These are phyloP conservation scores for Uropetala carovei DNA, from an alignment of 2,888 invertebrate species.

Conservation along the genomic window DNA sequence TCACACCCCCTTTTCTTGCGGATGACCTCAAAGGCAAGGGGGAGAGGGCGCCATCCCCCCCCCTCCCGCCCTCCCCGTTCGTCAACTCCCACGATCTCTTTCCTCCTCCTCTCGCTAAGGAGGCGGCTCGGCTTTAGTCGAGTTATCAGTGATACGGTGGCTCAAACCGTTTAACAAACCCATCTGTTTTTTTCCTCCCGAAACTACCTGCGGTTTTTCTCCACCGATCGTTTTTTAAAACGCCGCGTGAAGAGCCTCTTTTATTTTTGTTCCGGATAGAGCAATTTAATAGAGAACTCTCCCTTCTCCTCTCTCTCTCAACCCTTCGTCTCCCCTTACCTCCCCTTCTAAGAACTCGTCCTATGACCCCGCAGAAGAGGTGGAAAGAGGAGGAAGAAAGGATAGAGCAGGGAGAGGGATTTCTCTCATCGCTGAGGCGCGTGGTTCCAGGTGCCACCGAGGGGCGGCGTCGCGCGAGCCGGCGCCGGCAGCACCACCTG, in stretches of 20 bases:
- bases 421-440: not conserved
- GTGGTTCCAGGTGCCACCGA: slow-evolving; percentile 57
- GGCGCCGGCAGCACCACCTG: slow-evolving; percentile 57
- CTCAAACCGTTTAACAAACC: slow-evolving; percentile 49
- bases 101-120: no score
- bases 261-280: slow-evolving; percentile 28
- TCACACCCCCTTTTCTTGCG: not conserved
- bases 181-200: not conserved
- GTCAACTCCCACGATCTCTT: not conserved
- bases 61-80: not conserved
- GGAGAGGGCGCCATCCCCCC: not conserved
- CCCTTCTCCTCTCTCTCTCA: not conserved
- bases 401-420: not conserved
- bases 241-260: not conserved
- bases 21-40: slow-evolving; percentile 9
- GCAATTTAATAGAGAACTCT: slow-evolving; percentile 40
- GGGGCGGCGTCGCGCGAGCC: slow-evolving; percentile 46
- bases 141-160: not conserved
- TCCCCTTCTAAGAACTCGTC: slow-evolving; percentile 8
- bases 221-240: not conserved
- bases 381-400: not conserved
- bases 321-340: not conserved
- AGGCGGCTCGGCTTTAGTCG: not conserved
- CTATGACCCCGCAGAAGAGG: slow-evolving; percentile 54
- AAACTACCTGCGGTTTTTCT: slow-evolving; percentile 32